A percentile compares a stretch with the other conserved stretches of the same genome.
phyloP scores from a whole-genome alignment of 1,140 invertebrate genomes.

The Maconellicoccus hirsutus region DNA sequence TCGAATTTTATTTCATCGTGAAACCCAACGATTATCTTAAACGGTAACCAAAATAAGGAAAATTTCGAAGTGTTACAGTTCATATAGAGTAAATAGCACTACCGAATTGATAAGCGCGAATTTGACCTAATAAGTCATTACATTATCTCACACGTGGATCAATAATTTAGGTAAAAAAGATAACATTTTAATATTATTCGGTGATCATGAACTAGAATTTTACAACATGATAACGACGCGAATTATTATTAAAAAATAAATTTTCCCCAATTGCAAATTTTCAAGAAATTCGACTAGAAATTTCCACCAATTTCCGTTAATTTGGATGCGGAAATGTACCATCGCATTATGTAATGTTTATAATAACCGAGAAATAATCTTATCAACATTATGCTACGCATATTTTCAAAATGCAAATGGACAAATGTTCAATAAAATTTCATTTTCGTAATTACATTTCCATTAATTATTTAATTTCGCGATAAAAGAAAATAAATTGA shows the following conservation, averaged over 20 bases:
- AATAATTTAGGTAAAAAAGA: neutral
- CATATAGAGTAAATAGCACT: neutral
- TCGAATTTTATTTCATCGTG: no score
- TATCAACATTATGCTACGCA: neutral
- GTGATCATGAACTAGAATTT: constrained; percentile 1
- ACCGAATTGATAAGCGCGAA: neutral
- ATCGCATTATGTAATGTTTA: neutral
- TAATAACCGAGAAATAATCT: neutral
- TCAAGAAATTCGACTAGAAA: neutral
- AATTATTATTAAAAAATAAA: neutral
- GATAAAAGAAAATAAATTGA: neutral
- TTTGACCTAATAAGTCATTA: neutral
- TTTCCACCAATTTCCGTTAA: no score
- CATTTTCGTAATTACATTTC: neutral
- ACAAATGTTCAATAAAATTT: neutral
- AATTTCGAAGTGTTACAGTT: neutral
- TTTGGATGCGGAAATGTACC: neutral
- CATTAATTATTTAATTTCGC: neutral
- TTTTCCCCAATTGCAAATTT: neutral
- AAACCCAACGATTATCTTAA: no score
- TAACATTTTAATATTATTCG: neutral
- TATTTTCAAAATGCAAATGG: neutral
- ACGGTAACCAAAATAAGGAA: neutral
- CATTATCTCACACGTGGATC: neutral
- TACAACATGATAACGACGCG: neutral